Evolutionary conservation across 2,888 invertebrate species (phyloP).

Genomic region (Diarsia brunnea): DNA sequence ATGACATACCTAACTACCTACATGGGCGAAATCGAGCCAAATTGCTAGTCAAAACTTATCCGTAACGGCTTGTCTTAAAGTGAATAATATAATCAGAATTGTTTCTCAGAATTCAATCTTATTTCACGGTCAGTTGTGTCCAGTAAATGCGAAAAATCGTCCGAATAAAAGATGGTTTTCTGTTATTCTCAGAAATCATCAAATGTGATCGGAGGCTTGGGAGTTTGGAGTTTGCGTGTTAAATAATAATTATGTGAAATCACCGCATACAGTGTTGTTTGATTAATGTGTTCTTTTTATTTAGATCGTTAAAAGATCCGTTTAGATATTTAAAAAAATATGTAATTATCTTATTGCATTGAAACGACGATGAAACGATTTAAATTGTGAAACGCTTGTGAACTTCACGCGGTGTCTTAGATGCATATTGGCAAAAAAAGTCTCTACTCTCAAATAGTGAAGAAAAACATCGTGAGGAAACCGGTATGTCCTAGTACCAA

Average conservation of each 20-base stretch:
- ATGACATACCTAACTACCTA: slow-evolving; percentile 41
- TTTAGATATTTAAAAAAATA: slow-evolving; percentile 2
- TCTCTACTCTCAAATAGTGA: no score
- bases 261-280: slow-evolving; percentile 19
- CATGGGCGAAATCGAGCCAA: slow-evolving; percentile 21
- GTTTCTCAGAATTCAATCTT: slow-evolving; percentile 78
- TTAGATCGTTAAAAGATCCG: neutral
- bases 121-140: slow-evolving; percentile 85
- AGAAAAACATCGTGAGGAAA: no score
- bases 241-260: slow-evolving; percentile 33
- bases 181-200: slow-evolving; percentile 61
- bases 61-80: slow-evolving; percentile 55
- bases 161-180: slow-evolving; percentile 34
- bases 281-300: slow-evolving; percentile 33
- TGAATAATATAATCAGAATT: slow-evolving; percentile 73
- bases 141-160: slow-evolving; percentile 67
- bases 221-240: slow-evolving; percentile 6
- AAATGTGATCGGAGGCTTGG: slow-evolving; percentile 30
- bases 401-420: neutral
- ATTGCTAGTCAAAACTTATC: slow-evolving; percentile 55
- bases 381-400: neutral
- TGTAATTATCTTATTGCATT: neutral
- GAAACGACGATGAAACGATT: neutral
- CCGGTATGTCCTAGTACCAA: no score
- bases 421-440: neutral